Percentiles rank a stretch among this genome's conserved stretches.
Evolutionary conservation across 2,888 invertebrate species (phyloP).

Genomic region (Nipponacmea schrenckii): DNA sequence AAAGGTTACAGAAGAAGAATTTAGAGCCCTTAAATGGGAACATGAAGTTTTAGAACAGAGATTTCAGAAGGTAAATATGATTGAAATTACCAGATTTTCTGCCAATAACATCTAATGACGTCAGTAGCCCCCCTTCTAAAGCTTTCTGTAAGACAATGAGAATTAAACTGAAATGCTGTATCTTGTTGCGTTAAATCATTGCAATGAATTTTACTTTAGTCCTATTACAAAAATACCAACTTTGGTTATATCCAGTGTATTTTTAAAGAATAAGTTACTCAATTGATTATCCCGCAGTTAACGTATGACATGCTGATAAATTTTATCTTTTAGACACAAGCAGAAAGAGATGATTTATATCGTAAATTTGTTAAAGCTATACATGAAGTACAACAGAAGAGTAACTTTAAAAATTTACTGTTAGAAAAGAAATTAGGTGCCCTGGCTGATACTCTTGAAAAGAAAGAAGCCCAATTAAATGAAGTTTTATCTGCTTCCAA

Average conservation of each 20-base stretch:
- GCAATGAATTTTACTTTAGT: too few relatives aligned
- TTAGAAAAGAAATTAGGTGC: slow-evolving; percentile 80
- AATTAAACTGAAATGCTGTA: too few relatives aligned
- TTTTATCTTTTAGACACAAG: slow-evolving; percentile 70
- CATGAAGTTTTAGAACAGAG: slow-evolving; percentile 77
- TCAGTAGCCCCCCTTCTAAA: too few relatives aligned
- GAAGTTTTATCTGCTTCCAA: slow-evolving; percentile 75
- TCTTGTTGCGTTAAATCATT: too few relatives aligned
- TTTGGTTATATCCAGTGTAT: too few relatives aligned
- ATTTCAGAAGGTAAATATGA: slow-evolving; percentile 75
- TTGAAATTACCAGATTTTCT: background rate
- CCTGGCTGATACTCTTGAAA: slow-evolving; percentile 76
- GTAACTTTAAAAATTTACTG: slow-evolving; percentile 82
- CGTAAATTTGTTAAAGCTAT: slow-evolving; percentile 83
- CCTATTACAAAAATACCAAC: too few relatives aligned
- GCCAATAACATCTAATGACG: background rate
- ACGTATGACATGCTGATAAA: too few relatives aligned
- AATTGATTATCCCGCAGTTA: too few relatives aligned
- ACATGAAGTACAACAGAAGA: slow-evolving; percentile 87
- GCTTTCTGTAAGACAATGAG: too few relatives aligned
- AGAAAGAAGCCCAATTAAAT: slow-evolving; percentile 77
- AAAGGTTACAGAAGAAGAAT: slow-evolving; percentile 67
- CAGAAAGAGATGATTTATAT: slow-evolving; percentile 83
- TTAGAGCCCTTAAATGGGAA: slow-evolving; percentile 70
- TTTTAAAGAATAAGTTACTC: too few relatives aligned